Evolutionary conservation across 2,888 invertebrate genomes (phyloP).

Genomic region (Nemotelus nigrinus): DNA sequence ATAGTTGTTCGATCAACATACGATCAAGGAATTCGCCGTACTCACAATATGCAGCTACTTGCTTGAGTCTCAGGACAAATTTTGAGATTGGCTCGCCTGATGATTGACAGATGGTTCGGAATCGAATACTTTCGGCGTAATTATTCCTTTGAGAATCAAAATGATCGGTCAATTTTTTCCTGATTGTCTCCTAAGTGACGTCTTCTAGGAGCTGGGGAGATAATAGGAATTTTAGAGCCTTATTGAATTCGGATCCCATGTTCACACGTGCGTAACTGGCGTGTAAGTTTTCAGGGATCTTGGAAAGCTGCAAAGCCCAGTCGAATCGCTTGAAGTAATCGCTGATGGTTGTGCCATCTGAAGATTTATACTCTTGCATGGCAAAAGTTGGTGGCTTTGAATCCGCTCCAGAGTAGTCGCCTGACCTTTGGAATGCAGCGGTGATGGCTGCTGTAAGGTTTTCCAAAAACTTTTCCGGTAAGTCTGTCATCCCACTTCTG

Average conservation of each 20-base stretch:
- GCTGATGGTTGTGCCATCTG: too few species aligned
- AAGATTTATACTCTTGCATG: too few species aligned
- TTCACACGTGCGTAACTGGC: too few species aligned
- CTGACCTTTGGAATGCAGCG: too few species aligned
- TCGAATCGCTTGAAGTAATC: too few species aligned
- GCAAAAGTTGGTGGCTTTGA: too few species aligned
- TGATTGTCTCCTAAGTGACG: not conserved
- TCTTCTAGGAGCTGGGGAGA: not conserved
- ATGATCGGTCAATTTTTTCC: constrained; percentile 25
- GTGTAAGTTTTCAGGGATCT: too few species aligned
- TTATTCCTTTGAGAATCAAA: constrained; percentile 46
- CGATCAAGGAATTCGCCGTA: constrained; percentile 46
- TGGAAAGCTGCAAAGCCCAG: too few species aligned
- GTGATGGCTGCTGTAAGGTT: too few species aligned
- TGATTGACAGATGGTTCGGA: constrained; percentile 44
- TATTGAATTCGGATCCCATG: not conserved
- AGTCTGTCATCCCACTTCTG: too few species aligned
- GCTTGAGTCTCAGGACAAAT: constrained; percentile 46
- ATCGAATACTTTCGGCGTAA: constrained; percentile 48
- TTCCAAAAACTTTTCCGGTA: too few species aligned
- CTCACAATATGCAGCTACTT: constrained; percentile 48
- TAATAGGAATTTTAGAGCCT: constrained; percentile 6
- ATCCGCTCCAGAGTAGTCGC: too few species aligned
- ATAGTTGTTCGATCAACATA: constrained; percentile 50
- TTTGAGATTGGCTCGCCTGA: constrained; percentile 39